A percentile compares a stretch with the other conserved stretches of the same genome.
Evolutionary conservation across 2,888 invertebrate species (phyloP).

Genomic region (Hyles lineata): DNA sequence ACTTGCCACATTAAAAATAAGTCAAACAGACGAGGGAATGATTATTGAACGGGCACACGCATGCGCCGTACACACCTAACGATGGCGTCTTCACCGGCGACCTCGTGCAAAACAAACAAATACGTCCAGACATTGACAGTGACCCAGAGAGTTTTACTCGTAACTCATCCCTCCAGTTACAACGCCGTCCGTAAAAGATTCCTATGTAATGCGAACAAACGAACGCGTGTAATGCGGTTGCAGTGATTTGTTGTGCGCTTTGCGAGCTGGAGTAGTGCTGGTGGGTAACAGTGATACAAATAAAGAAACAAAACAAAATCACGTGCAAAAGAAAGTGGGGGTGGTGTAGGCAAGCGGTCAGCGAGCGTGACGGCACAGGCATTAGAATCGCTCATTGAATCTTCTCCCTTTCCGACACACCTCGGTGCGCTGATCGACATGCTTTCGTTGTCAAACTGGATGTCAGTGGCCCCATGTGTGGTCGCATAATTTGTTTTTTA

Average conservation of each 20-base stretch:
- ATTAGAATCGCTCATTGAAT: conserved; percentile 62
- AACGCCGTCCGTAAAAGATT: conserved; percentile 38
- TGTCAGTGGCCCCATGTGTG: conserved; percentile 54
- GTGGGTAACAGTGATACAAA: conserved; percentile 15
- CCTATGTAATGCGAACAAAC: neutral
- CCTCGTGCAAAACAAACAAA: conserved; percentile 77
- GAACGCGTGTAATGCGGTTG: neutral
- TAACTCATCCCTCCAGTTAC: conserved; percentile 43
- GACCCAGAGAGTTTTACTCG: conserved; percentile 58
- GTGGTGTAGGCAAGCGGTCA: conserved; percentile 60
- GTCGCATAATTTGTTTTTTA: conserved; percentile 38
- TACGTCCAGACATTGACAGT: conserved; percentile 67
- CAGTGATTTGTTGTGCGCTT: conserved; percentile 4
- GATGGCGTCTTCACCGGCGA: conserved; percentile 58
- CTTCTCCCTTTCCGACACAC: conserved; percentile 74
- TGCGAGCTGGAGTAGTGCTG: neutral
- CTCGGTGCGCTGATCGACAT: conserved; percentile 66
- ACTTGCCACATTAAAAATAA: conserved; percentile 42
- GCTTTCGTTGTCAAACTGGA: conserved; percentile 59
- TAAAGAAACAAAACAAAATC: conserved; percentile 64
- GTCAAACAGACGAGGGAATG: conserved; percentile 62
- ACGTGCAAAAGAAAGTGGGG: conserved; percentile 79
- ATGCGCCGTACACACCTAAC: conserved; percentile 63
- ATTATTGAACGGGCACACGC: conserved; percentile 77
- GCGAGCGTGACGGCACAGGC: conserved; percentile 69